Conservation (phyloP, 2,888 invertebrate genomes). For the Nomada fabriciana region DNA sequence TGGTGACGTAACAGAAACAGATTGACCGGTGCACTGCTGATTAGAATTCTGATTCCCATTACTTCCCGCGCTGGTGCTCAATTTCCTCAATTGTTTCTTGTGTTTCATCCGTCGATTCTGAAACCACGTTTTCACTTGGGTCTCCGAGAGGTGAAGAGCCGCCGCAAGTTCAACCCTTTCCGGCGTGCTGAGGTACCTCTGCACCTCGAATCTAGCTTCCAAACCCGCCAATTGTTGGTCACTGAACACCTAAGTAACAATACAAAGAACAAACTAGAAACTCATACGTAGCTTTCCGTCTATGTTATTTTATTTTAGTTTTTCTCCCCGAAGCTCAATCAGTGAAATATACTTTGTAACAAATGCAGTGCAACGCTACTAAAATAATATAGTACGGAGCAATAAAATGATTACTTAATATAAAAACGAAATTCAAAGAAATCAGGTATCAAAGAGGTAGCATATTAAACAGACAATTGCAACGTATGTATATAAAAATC, state of each 20-base stretch:
- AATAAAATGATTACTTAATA: background rate
- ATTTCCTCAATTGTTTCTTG: conserved; percentile 94
- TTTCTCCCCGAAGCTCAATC: background rate
- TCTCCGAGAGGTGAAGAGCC: conserved; percentile 96
- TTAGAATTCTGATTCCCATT: conserved; percentile 69
- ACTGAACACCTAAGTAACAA: conserved; percentile 86
- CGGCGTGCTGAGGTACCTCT: conserved; percentile 97
- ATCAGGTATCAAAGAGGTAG: background rate
- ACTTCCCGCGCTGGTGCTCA: conserved; percentile 84
- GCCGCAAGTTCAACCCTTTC: conserved; percentile 97
- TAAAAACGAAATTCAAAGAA: too few species aligned
- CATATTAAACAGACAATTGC: too few species aligned
- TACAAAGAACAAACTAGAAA: background rate
- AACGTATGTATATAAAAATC: too few species aligned
- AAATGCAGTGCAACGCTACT: too few species aligned
- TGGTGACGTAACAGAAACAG: conserved; percentile 78
- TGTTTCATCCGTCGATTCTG: conserved; percentile 99
- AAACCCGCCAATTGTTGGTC: conserved; percentile 93
- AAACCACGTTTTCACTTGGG: conserved; percentile 99
- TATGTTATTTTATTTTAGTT: background rate
- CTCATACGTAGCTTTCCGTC: too few species aligned
- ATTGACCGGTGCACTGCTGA: conserved; percentile 76
- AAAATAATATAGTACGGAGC: too few species aligned
- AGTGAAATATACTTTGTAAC: background rate
- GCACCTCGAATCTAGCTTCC: conserved; percentile 97